A percentile compares a stretch with the other conserved stretches of the same genome.
Conservation (phyloP, 2,888 invertebrate species). For the Stenodera caucasica region DNA sequence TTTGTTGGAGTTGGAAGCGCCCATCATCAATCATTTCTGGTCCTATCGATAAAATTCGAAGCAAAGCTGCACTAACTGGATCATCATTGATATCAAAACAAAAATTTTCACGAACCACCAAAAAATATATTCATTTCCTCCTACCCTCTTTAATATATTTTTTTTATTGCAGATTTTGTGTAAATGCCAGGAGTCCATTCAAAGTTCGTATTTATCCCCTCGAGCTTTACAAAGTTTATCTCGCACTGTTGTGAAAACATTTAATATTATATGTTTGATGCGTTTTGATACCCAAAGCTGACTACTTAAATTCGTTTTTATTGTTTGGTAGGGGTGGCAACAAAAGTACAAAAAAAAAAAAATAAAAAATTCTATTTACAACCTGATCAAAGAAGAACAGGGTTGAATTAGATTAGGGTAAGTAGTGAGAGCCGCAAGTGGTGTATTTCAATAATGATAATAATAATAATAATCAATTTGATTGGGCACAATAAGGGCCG, state of each 20-base stretch:
- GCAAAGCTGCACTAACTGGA: background rate
- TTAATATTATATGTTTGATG: background rate
- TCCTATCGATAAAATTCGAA: background rate
- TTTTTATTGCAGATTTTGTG: too few species aligned
- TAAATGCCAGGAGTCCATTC: too few species aligned
- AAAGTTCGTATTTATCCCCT: background rate
- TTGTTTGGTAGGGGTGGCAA: too few species aligned
- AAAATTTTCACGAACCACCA: background rate
- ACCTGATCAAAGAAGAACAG: background rate
- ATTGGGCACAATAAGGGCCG: conserved; percentile 5
- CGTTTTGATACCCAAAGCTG: background rate
- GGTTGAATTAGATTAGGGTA: too few species aligned
- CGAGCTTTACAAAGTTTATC: background rate
- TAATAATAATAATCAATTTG: background rate
- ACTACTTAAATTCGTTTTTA: background rate
- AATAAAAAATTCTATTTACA: background rate
- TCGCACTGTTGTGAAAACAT: background rate
- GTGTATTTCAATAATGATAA: background rate
- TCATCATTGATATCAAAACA: background rate
- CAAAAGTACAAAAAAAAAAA: too few species aligned
- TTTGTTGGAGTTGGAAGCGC: too few species aligned
- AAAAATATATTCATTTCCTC: too few species aligned
- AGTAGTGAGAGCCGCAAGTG: background rate
- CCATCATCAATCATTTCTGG: background rate
- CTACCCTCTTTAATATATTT: too few species aligned